A percentile compares a stretch with the other conserved stretches of the same genome.
Conservation (phyloP, 2,113 vertebrate genomes). For the Coracopsis vasa region DNA sequence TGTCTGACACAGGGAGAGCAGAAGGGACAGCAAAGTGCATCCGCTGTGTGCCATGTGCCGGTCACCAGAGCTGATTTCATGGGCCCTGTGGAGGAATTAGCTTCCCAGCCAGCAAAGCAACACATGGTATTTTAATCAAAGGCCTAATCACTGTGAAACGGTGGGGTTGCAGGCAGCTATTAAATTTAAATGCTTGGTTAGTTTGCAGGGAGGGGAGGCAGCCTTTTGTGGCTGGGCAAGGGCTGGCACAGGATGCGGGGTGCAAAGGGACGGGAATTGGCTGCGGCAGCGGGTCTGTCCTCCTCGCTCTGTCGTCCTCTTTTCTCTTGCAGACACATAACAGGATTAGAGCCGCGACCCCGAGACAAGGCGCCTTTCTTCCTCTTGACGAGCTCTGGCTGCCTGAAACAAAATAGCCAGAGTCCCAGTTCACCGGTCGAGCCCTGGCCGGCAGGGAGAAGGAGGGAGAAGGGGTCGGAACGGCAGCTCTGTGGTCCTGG, state of each 20-base stretch:
- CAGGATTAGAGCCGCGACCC: constrained; percentile 44
- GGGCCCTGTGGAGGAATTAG: not conserved
- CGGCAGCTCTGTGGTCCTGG: not conserved
- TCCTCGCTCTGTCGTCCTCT: not conserved
- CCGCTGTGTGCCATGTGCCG: accelerated
- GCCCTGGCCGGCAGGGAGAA: accelerated
- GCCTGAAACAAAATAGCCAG: not conserved
- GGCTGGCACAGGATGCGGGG: constrained; percentile 34
- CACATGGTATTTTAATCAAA: not conserved
- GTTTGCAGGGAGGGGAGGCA: not conserved
- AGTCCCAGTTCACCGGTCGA: not conserved
- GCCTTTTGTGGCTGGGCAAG: not conserved
- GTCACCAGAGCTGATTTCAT: accelerated
- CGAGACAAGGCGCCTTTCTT: constrained; percentile 73
- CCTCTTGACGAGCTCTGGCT: not conserved
- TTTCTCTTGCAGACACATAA: constrained; percentile 36
- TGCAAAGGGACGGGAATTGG: constrained; percentile 2
- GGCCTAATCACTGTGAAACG: not conserved
- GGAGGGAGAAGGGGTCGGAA: not conserved
- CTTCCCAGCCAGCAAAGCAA: not conserved
- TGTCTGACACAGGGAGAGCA: not conserved
- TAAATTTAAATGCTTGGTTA: constrained; percentile 43
- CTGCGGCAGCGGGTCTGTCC: not conserved
- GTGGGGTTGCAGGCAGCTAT: not conserved
- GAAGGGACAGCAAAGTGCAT: not conserved